These are phyloP conservation scores for Clarias platycephalus DNA, from an alignment of 2,797 vertebrate genomes.

Conservation along the genomic window DNA sequence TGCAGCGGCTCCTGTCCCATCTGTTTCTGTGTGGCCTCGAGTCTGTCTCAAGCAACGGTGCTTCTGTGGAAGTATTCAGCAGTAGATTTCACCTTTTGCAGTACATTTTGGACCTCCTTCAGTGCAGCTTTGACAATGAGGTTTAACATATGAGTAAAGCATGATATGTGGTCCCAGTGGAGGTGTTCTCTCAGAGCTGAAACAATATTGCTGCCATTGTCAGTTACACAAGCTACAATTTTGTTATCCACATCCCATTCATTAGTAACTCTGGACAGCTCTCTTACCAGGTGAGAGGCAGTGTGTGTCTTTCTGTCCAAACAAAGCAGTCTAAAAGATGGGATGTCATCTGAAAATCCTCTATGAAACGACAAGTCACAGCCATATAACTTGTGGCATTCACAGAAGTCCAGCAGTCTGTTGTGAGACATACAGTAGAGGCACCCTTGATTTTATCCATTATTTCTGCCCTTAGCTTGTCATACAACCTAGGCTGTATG, in stretches of 20 bases:
- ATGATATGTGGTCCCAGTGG: slow-evolving; percentile 18
- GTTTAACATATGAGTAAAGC: slow-evolving; percentile 35
- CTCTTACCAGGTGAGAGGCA: not conserved
- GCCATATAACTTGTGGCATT: slow-evolving; percentile 26
- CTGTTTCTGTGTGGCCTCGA: slow-evolving; percentile 7
- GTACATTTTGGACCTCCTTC: not conserved
- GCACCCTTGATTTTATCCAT: slow-evolving; percentile 10
- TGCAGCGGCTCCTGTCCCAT: not conserved
- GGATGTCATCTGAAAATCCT: slow-evolving; percentile 20
- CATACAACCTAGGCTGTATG: slow-evolving; percentile 7
- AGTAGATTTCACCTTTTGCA: slow-evolving; percentile 9
- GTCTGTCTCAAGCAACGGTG: slow-evolving; percentile 26
- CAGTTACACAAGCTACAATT: not conserved
- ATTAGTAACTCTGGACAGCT: not conserved
- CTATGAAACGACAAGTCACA: slow-evolving; percentile 32
- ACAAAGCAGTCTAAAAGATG: slow-evolving; percentile 5
- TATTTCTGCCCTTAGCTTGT: not conserved
- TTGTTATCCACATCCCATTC: not conserved
- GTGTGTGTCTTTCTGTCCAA: not conserved
- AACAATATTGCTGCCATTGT: slow-evolving; percentile 18
- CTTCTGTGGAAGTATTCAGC: slow-evolving; percentile 28
- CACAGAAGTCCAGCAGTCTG: slow-evolving; percentile 40
- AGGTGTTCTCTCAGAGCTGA: not conserved
- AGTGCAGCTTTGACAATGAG: not conserved
- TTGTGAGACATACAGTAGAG: slow-evolving; percentile 24